These are phyloP conservation scores for Aphidius gifuensis DNA, from an alignment of 1,140 invertebrate genomes.

Conservation along the genomic window DNA sequence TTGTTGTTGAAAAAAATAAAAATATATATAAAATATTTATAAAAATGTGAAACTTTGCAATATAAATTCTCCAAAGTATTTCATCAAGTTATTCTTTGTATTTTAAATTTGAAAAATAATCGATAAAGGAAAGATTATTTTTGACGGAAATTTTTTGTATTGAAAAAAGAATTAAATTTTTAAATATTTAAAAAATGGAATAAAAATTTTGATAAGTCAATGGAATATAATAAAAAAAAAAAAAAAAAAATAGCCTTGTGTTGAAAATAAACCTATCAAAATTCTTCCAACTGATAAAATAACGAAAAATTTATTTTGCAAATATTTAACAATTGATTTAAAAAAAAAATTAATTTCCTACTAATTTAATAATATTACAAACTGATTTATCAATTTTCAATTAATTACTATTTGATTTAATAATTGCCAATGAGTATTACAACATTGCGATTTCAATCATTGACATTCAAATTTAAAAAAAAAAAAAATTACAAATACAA, in stretches of 20 bases:
- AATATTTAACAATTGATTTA: no score
- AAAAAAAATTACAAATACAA: not conserved
- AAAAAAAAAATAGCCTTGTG: conserved; percentile 40
- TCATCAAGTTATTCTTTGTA: no score
- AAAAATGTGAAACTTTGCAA: no score
- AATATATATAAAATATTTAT: no score
- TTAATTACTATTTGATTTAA: conserved; percentile 12
- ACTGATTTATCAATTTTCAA: conserved; percentile 5
- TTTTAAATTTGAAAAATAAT: not conserved
- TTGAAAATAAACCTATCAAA: conserved; percentile 36
- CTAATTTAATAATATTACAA: no score
- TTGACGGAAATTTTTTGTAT: conserved; percentile 26
- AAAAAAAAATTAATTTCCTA: no score
- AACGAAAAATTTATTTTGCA: no score
- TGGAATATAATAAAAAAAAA: conserved; percentile 29
- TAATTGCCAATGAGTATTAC: conserved; percentile 11
- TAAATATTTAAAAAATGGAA: conserved; percentile 7
- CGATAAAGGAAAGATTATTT: conserved; percentile 24
- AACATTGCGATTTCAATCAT: conserved; percentile 21
- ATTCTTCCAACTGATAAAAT: not conserved
- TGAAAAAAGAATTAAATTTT: conserved; percentile 13
- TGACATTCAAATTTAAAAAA: not conserved
- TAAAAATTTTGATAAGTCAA: conserved; percentile 20
- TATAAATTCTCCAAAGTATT: no score
- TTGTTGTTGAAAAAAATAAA: no score